Percentiles rank a stretch among this genome's conserved stretches.
These are phyloP conservation scores for Tiphia femorata DNA, from an alignment of 2,888 invertebrate species.

Conservation along the genomic window DNA sequence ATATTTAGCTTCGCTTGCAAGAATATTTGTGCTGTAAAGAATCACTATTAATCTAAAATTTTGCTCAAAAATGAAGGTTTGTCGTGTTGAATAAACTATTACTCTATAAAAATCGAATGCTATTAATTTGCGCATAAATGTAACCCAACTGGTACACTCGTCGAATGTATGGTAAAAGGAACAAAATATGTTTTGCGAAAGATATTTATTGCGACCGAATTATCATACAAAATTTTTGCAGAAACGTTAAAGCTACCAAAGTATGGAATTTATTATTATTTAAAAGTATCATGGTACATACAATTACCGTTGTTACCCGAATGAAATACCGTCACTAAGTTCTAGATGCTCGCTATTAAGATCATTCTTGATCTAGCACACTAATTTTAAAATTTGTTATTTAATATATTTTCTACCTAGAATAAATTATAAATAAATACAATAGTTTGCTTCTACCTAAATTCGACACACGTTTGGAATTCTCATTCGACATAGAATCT, in stretches of 20 bases:
- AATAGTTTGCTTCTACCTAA: slow-evolving; percentile 67
- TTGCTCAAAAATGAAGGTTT: too few relatives aligned
- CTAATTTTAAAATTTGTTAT: slow-evolving; percentile 53
- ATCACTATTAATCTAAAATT: too few relatives aligned
- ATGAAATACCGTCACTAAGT: slow-evolving; percentile 25
- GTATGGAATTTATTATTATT: slow-evolving; percentile 35
- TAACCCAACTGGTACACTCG: not conserved
- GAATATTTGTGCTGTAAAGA: too few relatives aligned
- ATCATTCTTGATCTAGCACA: slow-evolving; percentile 30
- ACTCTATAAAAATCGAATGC: too few relatives aligned
- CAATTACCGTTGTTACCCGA: slow-evolving; percentile 28
- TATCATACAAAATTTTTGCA: slow-evolving; percentile 58
- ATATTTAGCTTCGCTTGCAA: too few relatives aligned
- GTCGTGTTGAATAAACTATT: too few relatives aligned
- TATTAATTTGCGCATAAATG: too few relatives aligned
- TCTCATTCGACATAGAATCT: too few relatives aligned
- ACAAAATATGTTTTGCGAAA: slow-evolving; percentile 29
- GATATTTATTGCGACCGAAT: slow-evolving; percentile 60
- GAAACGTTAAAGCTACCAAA: slow-evolving; percentile 52
- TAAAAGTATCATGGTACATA: slow-evolving; percentile 33
- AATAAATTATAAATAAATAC: slow-evolving; percentile 69
- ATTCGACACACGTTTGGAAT: slow-evolving; percentile 62
- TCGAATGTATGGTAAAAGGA: slow-evolving; percentile 15
- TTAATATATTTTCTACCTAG: slow-evolving; percentile 63
- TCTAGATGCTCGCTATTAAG: slow-evolving; percentile 27